Conservation (phyloP, 2,888 invertebrate genomes). For the Patella pellucida region DNA sequence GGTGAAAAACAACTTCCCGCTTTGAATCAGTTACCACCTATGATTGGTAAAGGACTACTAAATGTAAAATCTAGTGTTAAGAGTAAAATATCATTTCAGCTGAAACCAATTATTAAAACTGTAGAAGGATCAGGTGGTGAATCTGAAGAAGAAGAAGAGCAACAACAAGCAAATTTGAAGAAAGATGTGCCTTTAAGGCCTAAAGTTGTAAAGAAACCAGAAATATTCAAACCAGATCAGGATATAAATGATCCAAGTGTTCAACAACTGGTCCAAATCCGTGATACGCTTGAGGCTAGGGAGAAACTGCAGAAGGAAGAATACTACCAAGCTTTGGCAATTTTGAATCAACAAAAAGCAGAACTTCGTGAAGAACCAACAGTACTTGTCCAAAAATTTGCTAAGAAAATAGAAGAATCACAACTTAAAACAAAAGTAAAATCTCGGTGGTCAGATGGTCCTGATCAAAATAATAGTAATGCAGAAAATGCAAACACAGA, state of each 20-base stretch:
- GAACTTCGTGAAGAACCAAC: neutral
- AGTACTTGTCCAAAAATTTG: neutral
- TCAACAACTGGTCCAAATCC: neutral
- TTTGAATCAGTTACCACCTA: neutral
- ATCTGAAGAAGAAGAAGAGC: neutral
- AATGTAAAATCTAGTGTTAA: slow-evolving; percentile 15
- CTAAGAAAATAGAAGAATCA: slow-evolving; percentile 11
- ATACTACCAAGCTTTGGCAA: neutral
- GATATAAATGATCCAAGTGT: slow-evolving; percentile 16
- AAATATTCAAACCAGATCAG: slow-evolving; percentile 35
- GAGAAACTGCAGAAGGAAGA: slow-evolving; percentile 14
- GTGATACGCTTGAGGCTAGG: slow-evolving; percentile 9
- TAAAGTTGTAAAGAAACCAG: slow-evolving; percentile 37
- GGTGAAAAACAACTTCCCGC: neutral
- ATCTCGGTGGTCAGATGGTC: neutral
- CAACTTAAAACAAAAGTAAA: neutral
- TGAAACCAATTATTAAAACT: slow-evolving; percentile 25
- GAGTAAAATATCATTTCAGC: slow-evolving; percentile 27
- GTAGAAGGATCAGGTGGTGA: slow-evolving; percentile 5
- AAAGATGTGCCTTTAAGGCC: slow-evolving; percentile 31
- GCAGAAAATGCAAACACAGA: neutral
- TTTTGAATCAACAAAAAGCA: neutral
- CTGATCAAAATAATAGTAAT: neutral
- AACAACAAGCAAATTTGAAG: neutral
- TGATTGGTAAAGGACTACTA: slow-evolving; percentile 11